Percentiles rank a stretch among this genome's conserved stretches.
phyloP scores from a whole-genome alignment of 2,888 invertebrate species.

The Drosophila fulvimacula region DNA sequence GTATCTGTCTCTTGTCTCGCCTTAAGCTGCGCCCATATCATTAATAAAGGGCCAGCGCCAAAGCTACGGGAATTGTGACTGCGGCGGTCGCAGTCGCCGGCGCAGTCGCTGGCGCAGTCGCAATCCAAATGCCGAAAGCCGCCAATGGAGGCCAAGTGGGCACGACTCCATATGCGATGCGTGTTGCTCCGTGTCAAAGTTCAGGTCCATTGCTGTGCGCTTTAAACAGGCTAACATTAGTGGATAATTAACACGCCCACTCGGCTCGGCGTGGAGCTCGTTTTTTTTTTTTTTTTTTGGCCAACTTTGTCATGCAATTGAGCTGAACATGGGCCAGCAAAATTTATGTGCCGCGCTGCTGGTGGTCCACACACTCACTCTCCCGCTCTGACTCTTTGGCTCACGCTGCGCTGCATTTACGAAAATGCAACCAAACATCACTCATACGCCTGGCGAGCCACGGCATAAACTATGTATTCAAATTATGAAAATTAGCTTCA shows the following conservation, averaged over 20 bases:
- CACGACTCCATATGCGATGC: conserved; percentile 10
- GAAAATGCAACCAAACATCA: conserved; percentile 51
- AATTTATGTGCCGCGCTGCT: conserved; percentile 64
- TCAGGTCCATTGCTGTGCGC: conserved; percentile 48
- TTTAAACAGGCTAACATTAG: conserved; percentile 71
- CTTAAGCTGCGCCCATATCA: conserved; percentile 62
- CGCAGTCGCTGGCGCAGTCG: conserved; percentile 14
- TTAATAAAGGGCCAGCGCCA: conserved; percentile 52
- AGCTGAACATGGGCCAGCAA: conserved; percentile 50
- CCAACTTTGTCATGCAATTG: conserved; percentile 79
- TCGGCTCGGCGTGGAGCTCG: neutral
- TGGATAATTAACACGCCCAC: conserved; percentile 80
- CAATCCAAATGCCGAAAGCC: conserved; percentile 25
- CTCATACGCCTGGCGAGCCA: conserved; percentile 62
- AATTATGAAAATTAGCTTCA: conserved; percentile 48
- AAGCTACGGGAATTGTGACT: conserved; percentile 43
- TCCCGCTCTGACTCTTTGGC: conserved; percentile 1
- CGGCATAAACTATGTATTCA: conserved; percentile 37
- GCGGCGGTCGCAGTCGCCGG: no score
- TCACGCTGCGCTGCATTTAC: conserved; percentile 61
- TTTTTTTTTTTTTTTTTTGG: conserved; percentile 55
- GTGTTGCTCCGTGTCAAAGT: conserved; percentile 64
- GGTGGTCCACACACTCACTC: conserved; percentile 54
- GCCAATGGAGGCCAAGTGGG: conserved; percentile 47
- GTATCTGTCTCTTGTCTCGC: conserved; percentile 2